A percentile compares a stretch with the other conserved stretches of the same genome.
These are phyloP conservation scores for Paraescarpia echinospica DNA, from an alignment of 1,140 invertebrate species.

Conservation along the genomic window DNA sequence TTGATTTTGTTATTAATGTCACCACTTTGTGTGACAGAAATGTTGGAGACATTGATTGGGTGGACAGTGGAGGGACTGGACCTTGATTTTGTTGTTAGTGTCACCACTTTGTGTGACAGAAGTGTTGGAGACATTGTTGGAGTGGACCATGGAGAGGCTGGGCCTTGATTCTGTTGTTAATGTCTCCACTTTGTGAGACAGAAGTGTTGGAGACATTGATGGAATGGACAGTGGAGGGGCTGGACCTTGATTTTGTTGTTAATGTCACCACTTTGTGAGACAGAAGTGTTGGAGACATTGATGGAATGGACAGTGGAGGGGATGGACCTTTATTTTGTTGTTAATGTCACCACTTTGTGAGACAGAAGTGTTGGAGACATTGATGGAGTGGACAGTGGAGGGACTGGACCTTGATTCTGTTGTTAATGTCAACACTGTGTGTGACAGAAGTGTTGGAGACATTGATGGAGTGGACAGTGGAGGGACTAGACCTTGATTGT, in stretches of 20 bases:
- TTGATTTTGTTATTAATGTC: constrained; percentile 70
- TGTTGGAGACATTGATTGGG: constrained; percentile 63
- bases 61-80: constrained; percentile 78
- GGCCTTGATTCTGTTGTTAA: background rate
- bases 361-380: constrained; percentile 59
- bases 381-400: constrained; percentile 70
- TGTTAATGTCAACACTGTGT: background rate
- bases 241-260: background rate
- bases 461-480: background rate
- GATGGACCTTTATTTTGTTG: constrained; percentile 78
- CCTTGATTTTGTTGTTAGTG: constrained; percentile 68
- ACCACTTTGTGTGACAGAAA: constrained; percentile 39
- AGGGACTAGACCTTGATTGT: background rate
- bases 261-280: constrained; percentile 14
- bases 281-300: constrained; percentile 58
- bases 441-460: background rate
- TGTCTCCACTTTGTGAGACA: background rate
- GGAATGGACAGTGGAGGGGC: background rate
- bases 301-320: constrained; percentile 73
- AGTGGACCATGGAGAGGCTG: background rate
- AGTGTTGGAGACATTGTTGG: background rate
- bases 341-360: constrained; percentile 49
- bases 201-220: background rate
- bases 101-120: background rate
- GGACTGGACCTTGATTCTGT: constrained; percentile 80